Conservation (phyloP, 2,113 vertebrate genomes). For the Eubucco bourcierii region DNA sequence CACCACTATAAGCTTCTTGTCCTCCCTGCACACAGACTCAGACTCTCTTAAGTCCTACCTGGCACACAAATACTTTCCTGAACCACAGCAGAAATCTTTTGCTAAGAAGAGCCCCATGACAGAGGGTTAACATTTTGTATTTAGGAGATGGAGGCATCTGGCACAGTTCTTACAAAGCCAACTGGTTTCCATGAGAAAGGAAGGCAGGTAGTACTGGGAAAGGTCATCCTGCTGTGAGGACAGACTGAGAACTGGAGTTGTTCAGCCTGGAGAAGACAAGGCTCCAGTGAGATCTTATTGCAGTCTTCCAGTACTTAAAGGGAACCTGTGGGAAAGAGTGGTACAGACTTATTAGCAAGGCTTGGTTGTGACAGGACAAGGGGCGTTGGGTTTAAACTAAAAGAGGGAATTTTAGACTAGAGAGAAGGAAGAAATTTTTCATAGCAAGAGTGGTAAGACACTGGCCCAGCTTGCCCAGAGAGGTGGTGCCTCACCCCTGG, state of each 20-base stretch:
- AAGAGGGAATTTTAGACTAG: background rate
- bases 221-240: background rate
- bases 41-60: background rate
- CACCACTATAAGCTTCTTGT: background rate
- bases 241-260: background rate
- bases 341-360: background rate
- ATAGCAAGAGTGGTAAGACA: background rate
- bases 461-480: background rate
- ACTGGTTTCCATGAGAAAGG: slow-evolving; percentile 32
- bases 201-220: slow-evolving; percentile 14
- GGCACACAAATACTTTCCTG: background rate
- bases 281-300: background rate
- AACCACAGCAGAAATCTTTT: background rate
- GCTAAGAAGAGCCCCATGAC: background rate
- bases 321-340: background rate
- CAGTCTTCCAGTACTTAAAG: background rate
- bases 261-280: background rate
- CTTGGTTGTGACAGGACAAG: background rate
- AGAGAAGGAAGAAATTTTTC: background rate
- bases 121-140: background rate
- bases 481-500: background rate
- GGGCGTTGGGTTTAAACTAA: background rate
- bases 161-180: background rate
- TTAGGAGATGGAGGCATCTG: background rate
- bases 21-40: background rate